Evolutionary conservation across 2,888 invertebrate genomes (phyloP).

Genomic region (Agrochola litura): DNA sequence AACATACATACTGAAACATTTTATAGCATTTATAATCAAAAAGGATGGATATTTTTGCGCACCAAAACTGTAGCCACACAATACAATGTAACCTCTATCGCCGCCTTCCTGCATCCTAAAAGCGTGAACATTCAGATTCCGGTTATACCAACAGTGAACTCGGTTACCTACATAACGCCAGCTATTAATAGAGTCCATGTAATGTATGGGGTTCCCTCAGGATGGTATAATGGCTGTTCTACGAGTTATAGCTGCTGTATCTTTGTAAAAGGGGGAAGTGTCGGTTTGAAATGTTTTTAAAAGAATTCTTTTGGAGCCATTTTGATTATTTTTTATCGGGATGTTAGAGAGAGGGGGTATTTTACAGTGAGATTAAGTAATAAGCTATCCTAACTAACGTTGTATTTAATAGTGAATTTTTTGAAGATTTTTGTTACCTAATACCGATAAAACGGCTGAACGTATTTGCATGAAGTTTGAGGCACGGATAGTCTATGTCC

Average conservation of each 20-base stretch:
- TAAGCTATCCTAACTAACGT: background rate
- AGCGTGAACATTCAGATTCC: constrained; percentile 30
- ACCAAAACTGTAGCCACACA: background rate
- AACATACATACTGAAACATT: background rate
- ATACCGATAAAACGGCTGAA: background rate
- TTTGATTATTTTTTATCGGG: background rate
- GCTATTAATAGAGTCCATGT: constrained; percentile 22
- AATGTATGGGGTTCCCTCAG: constrained; percentile 37
- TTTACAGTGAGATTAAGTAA: background rate
- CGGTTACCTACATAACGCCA: constrained; percentile 45
- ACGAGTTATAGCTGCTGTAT: background rate
- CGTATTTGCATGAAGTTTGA: background rate
- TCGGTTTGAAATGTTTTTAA: background rate
- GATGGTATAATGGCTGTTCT: constrained; percentile 18
- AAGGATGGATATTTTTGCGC: background rate
- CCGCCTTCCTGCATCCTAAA: constrained; percentile 27
- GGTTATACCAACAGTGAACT: constrained; percentile 46
- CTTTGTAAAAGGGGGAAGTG: background rate
- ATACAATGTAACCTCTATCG: background rate
- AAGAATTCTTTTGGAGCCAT: background rate
- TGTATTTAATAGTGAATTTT: too few species aligned
- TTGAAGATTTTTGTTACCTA: background rate
- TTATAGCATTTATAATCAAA: background rate
- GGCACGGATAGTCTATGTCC: background rate
- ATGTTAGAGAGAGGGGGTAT: background rate